phyloP scores from a whole-genome alignment of 2,888 invertebrate genomes.

The Drosophila yooni region DNA sequence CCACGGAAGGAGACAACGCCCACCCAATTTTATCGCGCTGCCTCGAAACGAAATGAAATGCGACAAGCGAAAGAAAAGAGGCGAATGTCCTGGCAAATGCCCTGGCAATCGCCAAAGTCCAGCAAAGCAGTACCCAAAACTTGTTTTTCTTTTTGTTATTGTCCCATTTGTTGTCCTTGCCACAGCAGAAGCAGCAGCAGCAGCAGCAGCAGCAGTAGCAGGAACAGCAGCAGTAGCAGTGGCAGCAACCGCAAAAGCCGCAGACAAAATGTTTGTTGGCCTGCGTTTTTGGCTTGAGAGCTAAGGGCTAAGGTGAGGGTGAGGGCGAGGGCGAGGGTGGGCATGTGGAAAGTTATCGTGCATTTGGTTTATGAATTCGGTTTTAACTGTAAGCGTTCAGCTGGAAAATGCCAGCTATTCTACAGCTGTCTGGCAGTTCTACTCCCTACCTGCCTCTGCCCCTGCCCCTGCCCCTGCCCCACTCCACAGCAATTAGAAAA shows the following conservation, averaged over 20 bases:
- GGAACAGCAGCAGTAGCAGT: constrained; percentile 43
- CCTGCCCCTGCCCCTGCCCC: not conserved
- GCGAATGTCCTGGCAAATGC: constrained; percentile 45
- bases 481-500: constrained; percentile 21
- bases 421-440: constrained; percentile 12
- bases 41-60: constrained; percentile 31
- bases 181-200: constrained; percentile 15
- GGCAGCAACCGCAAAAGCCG: constrained; percentile 55
- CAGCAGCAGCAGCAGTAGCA: constrained; percentile 42
- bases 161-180: constrained; percentile 12
- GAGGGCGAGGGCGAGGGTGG: not conserved
- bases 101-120: constrained; percentile 30
- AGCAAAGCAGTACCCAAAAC: constrained; percentile 18
- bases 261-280: constrained; percentile 62
- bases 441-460: not conserved
- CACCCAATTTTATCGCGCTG: constrained; percentile 59
- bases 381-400: constrained; percentile 67
- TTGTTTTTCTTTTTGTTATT: constrained; percentile 41
- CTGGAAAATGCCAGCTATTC: constrained; percentile 61
- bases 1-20: constrained; percentile 45
- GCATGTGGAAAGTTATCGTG: constrained; percentile 32
- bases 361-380: constrained; percentile 72
- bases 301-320: not conserved
- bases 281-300: constrained; percentile 5
- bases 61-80: constrained; percentile 3